A percentile compares a stretch with the other conserved stretches of the same genome.
These are phyloP conservation scores for Gila robusta DNA, from an alignment of 2,797 vertebrate genomes.

Conservation along the genomic window DNA sequence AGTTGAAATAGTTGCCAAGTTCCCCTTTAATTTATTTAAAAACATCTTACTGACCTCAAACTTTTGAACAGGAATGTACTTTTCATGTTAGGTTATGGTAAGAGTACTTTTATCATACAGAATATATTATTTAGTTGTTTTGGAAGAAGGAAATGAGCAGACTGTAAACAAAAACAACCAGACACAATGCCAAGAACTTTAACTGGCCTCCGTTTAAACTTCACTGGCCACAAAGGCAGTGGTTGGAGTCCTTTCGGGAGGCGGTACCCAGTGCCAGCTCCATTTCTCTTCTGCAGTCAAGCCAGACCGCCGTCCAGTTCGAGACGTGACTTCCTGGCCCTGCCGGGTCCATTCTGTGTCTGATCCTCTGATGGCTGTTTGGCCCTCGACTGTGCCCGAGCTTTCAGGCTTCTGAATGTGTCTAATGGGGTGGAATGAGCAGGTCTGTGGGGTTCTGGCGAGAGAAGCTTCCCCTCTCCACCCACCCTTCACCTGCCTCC, in stretches of 20 bases:
- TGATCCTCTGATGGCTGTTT: constrained; percentile 57
- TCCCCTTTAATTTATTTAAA: too few species aligned
- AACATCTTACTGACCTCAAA: background rate
- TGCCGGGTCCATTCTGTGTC: constrained; percentile 64
- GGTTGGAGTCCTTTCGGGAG: constrained; percentile 44
- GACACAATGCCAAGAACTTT: constrained; percentile 47
- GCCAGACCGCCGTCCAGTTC: constrained; percentile 61
- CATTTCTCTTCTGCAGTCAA: constrained; percentile 47
- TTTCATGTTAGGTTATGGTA: background rate
- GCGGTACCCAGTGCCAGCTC: constrained; percentile 33
- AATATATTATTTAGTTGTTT: background rate
- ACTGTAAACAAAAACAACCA: constrained; percentile 52
- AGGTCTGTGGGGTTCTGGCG: constrained; percentile 51
- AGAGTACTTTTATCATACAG: background rate
- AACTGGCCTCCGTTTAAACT: constrained; percentile 32
- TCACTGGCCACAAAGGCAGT: constrained; percentile 45
- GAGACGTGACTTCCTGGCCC: constrained; percentile 81
- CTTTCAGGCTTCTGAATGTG: constrained; percentile 58
- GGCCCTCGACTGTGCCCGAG: constrained; percentile 55
- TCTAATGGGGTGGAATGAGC: constrained; percentile 64
- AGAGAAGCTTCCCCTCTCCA: constrained; percentile 9
- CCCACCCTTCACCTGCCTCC: constrained; percentile 28
- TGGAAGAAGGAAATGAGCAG: background rate
- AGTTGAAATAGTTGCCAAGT: background rate
- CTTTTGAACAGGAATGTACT: background rate